Conservation (phyloP, 2,888 invertebrate genomes). For the Arctia plantaginis region DNA sequence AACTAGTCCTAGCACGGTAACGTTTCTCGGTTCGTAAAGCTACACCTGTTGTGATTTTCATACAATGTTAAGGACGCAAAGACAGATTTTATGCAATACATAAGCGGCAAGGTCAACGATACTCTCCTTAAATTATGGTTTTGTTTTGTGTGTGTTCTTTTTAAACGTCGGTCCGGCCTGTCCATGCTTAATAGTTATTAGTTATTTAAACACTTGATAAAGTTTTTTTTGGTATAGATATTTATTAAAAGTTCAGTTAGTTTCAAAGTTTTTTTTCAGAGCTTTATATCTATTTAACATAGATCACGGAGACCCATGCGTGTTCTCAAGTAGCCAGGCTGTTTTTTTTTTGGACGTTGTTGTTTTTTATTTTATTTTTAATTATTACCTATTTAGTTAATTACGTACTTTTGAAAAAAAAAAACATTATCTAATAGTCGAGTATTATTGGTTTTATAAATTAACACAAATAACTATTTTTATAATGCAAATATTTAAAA, state of each 20-base stretch:
- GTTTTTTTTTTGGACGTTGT: too few relatives aligned
- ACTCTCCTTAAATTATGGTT: slow-evolving; percentile 9
- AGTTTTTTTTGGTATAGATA: background rate
- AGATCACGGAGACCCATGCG: too few relatives aligned
- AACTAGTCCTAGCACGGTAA: slow-evolving; percentile 34
- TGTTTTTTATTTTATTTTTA: background rate
- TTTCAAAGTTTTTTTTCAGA: too few relatives aligned
- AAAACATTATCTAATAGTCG: background rate
- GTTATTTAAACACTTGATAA: background rate
- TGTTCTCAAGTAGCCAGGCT: too few relatives aligned
- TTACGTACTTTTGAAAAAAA: background rate
- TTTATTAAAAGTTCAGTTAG: too few relatives aligned
- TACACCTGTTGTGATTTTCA: slow-evolving; percentile 45
- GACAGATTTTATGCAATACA: slow-evolving; percentile 19
- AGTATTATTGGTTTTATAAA: background rate
- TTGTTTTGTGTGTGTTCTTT: background rate
- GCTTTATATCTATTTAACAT: too few relatives aligned
- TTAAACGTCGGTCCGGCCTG: background rate
- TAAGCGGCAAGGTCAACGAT: slow-evolving; percentile 6
- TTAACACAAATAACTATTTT: background rate
- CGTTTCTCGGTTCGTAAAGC: slow-evolving; percentile 29
- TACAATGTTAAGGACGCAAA: slow-evolving; percentile 16
- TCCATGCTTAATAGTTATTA: background rate
- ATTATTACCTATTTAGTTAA: background rate
- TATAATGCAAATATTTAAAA: slow-evolving; percentile 11